Evolutionary conservation across 2,888 invertebrate species (phyloP).

Genomic region (Amphipoea oculea): DNA sequence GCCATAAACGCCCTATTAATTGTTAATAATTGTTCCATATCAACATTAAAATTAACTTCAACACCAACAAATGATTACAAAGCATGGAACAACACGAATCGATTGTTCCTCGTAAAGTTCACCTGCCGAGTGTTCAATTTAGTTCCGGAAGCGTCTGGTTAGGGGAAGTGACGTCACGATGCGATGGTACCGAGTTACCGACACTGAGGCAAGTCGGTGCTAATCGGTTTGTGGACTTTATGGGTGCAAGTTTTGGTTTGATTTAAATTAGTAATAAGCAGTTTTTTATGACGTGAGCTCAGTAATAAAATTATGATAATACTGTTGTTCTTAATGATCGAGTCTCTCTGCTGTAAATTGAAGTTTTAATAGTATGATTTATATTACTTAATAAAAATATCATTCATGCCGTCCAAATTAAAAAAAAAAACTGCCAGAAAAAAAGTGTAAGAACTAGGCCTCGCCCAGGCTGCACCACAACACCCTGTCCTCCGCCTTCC

Average conservation of each 20-base stretch:
- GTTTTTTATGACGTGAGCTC: not conserved
- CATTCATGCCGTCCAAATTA: not conserved
- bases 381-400: no score
- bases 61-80: conserved; percentile 41
- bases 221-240: conserved; percentile 45
- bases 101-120: conserved; percentile 46
- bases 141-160: conserved; percentile 66
- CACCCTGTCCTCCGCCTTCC: no score
- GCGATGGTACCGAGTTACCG: conserved; percentile 42
- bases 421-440: not conserved
- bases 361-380: not conserved
- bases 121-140: conserved; percentile 66
- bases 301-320: not conserved
- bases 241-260: conserved; percentile 15
- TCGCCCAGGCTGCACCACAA: no score
- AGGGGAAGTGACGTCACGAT: conserved; percentile 61
- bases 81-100: conserved; percentile 40
- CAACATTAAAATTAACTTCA: conserved; percentile 36
- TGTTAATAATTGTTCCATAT: conserved; percentile 9
- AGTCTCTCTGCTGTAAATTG: not conserved
- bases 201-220: conserved; percentile 29
- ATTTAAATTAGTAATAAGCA: not conserved
- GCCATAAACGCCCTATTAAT: not conserved
- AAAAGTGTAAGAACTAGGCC: no score
- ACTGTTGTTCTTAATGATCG: not conserved